Evolutionary conservation across 1,140 invertebrate species (phyloP), one percentile per base, ranked within the genome.

Genomic region (Ips typographus): DNA sequence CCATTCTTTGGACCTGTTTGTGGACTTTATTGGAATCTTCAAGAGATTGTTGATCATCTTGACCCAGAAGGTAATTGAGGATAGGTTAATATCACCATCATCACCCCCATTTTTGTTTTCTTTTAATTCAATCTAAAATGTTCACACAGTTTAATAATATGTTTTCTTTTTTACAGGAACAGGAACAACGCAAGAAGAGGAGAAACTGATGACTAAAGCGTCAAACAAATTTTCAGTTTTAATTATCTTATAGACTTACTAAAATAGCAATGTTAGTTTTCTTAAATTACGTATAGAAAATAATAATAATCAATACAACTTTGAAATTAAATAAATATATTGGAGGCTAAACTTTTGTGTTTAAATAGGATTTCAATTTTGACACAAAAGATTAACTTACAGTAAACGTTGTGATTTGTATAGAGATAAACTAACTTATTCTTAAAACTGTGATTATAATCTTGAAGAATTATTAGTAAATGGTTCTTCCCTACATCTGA

Each of bases 11-110:
- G 91, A 95, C 78, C 83, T 98, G 36, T 98, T 98, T 83, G 88
- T 97, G 77, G 95, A 98, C 79, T 93, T 98, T 74, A 85, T 97
- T 78, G 88, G 91, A 74, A 88, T 98, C 77, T 97, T 98, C 89
- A 89, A 93, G 77, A 88, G 92, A 74, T 82, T 98, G 72, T 77
- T 97, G 42, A 89, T 97, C 74, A 92, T 98, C 76, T 84, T 98
- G 61, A 90, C 93, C 60, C 89, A 94, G 79, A 95, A 94, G 88
- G 94, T 93, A 85, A 83, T 76, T 76, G 47, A 65, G 64, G 68
- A 72, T 73, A 79, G 77, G 76, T 79, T 74, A 67, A 68, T 73
- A 53, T 64, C 65, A 55, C 66, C 68, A 22, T 22, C 40, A 56
- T 59, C 42, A 8, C 64, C 49, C 41, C 22, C 22, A 22, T 65